A percentile compares a stretch with the other conserved stretches of the same genome.
These are phyloP conservation scores for Sturmia bella DNA, from an alignment of 2,888 invertebrate genomes.

Conservation along the genomic window DNA sequence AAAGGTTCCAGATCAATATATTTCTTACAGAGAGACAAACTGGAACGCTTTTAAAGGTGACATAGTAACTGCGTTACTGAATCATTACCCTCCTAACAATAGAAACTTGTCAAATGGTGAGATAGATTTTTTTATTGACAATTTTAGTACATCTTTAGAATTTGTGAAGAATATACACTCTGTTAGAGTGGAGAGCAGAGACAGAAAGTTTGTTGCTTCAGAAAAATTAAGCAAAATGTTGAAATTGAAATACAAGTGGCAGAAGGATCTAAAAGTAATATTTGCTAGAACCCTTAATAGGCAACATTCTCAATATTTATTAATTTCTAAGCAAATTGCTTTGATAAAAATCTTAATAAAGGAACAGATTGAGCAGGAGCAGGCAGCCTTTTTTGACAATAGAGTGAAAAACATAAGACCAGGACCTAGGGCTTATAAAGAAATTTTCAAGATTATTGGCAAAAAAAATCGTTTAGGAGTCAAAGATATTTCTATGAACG, in stretches of 20 bases:
- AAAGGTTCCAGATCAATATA: background rate
- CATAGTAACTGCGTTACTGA: background rate
- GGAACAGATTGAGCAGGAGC: background rate
- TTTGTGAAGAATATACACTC: background rate
- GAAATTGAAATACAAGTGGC: too few relatives aligned
- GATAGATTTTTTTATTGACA: background rate
- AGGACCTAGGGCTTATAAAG: background rate
- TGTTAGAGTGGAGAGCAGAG: background rate
- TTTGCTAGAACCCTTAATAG: too few relatives aligned
- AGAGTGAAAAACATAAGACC: background rate
- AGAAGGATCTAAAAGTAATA: too few relatives aligned
- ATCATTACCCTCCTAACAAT: too few relatives aligned
- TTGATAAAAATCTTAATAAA: too few relatives aligned
- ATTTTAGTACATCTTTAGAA: background rate
- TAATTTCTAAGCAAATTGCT: too few relatives aligned
- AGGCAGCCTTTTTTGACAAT: too few relatives aligned
- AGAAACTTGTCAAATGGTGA: slow-evolving; percentile 3
- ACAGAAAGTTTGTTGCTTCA: background rate
- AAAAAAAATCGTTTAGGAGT: too few relatives aligned
- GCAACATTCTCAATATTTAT: too few relatives aligned
- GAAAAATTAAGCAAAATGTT: too few relatives aligned
- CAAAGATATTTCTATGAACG: too few relatives aligned
- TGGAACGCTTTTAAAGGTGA: background rate
- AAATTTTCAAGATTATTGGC: background rate
- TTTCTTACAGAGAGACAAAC: background rate